These are phyloP conservation scores for Myopa tessellatipennis DNA, from an alignment of 2,888 invertebrate genomes.

Conservation along the genomic window DNA sequence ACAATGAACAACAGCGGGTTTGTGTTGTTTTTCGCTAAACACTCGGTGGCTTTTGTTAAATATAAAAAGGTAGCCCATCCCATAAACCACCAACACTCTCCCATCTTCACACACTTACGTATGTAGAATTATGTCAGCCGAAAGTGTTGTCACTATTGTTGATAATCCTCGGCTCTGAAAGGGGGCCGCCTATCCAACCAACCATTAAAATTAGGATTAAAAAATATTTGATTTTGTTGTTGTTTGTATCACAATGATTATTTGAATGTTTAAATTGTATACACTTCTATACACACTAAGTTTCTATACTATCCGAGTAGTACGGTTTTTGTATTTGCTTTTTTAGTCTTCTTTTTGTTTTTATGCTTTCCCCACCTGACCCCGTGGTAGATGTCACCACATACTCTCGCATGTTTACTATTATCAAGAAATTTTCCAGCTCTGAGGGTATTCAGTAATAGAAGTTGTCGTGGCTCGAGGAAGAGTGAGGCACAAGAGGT, in stretches of 20 bases:
- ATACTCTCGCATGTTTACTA: constrained; percentile 4
- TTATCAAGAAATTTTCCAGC: constrained; percentile 12
- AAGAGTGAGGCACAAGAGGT: background rate
- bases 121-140: constrained; percentile 32
- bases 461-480: background rate
- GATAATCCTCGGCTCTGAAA: constrained; percentile 15
- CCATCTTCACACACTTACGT: constrained; percentile 15
- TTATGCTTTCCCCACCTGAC: background rate
- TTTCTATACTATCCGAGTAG: background rate
- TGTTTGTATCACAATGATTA: background rate
- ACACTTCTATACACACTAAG: background rate
- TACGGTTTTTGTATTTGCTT: background rate
- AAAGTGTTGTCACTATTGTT: constrained; percentile 30
- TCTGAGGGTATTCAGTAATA: background rate
- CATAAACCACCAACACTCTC: constrained; percentile 32
- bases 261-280: constrained; percentile 9
- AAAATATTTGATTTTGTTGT: background rate
- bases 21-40: constrained; percentile 41
- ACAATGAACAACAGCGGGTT: constrained; percentile 47
- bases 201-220: background rate
- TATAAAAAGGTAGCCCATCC: constrained; percentile 15
- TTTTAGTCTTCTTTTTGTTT: background rate
- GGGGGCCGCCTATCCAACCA: background rate
- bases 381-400: background rate
- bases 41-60: constrained; percentile 38